Base-by-base conservation (phyloP, 2,888 invertebrate genomes). In the Ligdia adustata region DNA sequence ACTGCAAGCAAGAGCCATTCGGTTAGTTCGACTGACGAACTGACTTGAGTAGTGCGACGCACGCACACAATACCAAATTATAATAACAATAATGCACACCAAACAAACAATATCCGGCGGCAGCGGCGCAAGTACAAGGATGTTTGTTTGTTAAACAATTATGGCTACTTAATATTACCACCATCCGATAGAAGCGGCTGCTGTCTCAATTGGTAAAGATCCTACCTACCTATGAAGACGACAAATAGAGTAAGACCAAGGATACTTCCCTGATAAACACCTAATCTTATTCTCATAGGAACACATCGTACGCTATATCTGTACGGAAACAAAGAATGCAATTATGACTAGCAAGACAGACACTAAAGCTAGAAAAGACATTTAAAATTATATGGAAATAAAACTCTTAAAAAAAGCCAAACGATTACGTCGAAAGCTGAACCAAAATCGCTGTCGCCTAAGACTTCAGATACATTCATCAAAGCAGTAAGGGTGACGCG, bases 81-180 rank as follows among this genome's bases (percentile, higher is more conserved):
- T 62, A 82, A 83, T 81, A 79, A 82, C 83, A 83, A 85, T 82
- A 72, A 67, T 60, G 66, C 59, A 61, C 63, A 68, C 69, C 50
- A 64, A 72, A 74, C 75, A 68, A 72, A 72, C 72, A 67, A 67
- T 74, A 76, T 86, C 86, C 86, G 80, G 75, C 62, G 73, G 39
- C 48, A 28, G 51, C 56, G 58, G 57, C 51, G 16, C 53, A 70
- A 64, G 57, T 46, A 37, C 48, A 49, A 40, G n/a, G 41, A 40
- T 33, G 45, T 22, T 31, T 29, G 32, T 11, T 26, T 27, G 26
- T 22, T 9, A 20, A 31, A 20, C 26, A 37, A 37, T 37, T 9
- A 6, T 11, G 2, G 15, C 11, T 24, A 22, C 22, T 4, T 18
- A 7, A 18, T 18, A 22, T 3, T 14, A 16, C 22, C 14, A 20